A percentile compares a stretch with the other conserved stretches of the same genome.
Evolutionary conservation across 2,888 invertebrate genomes (phyloP).

Genomic region (Endotricha flammealis): DNA sequence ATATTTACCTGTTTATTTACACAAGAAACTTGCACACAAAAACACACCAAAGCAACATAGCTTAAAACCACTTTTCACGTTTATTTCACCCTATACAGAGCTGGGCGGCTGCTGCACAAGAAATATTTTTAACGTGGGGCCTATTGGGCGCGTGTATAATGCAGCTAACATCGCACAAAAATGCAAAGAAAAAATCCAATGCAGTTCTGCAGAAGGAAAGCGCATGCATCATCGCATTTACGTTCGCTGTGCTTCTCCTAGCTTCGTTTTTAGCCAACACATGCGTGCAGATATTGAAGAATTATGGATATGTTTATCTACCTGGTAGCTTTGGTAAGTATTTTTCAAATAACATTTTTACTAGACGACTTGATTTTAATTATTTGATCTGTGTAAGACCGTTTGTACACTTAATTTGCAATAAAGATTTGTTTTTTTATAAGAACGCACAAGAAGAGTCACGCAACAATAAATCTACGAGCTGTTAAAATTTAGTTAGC

Average conservation of each 20-base stretch:
- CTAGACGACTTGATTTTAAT: not conserved
- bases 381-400: not conserved
- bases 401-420: not conserved
- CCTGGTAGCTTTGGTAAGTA: slow-evolving; percentile 91
- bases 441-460: too few relatives aligned
- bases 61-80: too few relatives aligned
- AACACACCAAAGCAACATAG: too few relatives aligned
- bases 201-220: slow-evolving; percentile 67
- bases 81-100: slow-evolving; percentile 69
- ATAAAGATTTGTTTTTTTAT: too few relatives aligned
- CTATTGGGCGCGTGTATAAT: slow-evolving; percentile 87
- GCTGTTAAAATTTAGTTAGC: too few relatives aligned
- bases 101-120: slow-evolving; percentile 93
- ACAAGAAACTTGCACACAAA: too few relatives aligned
- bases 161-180: slow-evolving; percentile 88
- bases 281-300: slow-evolving; percentile 87
- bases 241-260: slow-evolving; percentile 85
- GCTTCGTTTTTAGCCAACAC: slow-evolving; percentile 90
- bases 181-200: slow-evolving; percentile 79
- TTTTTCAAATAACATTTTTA: not conserved
- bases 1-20: too few relatives aligned
- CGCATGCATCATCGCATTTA: slow-evolving; percentile 75
- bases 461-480: too few relatives aligned
- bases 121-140: slow-evolving; percentile 93
- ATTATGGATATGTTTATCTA: slow-evolving; percentile 85